Base-by-base conservation (phyloP, 2,888 invertebrate species). In the Laspeyria flexula region DNA sequence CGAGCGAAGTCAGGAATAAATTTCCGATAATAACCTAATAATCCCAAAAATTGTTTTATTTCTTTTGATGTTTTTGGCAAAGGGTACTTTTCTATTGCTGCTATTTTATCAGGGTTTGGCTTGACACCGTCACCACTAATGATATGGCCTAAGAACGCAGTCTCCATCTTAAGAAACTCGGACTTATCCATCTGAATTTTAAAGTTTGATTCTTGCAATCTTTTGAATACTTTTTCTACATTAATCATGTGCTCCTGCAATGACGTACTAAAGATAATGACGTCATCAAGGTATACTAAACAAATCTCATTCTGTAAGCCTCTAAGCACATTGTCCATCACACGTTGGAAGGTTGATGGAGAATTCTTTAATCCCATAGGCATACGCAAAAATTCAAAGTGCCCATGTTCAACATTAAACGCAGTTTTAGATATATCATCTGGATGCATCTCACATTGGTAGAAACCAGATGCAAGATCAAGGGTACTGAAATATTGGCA, bases 1-100 rank as follows among this genome's bases (percentile, higher is more conserved):
- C 45, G 43, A 0, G 71, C 67, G 42, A 71, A 71, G 23, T 74
- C 66, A 0, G 65, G 65, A 3, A 75, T 69, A 41, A 73, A 77
- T 35, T 64, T 64, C 3, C 70, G 34, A 29, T 71, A 72, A 27
- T 73, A 75, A 10, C 72, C 72, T 0, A 73, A 4, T 3, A 77
- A 42, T 1, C 73, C 74, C 12, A 73, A 34, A 41, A 74, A 71
- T 12, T 15, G 39, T 53, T 69, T 71, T 0, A 74, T 71, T 47
- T 71, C 63, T 13, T 43, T 73, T 0, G 52, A 12, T 0, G 66
- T 33, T 33, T n/a, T 37, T 10, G 37, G 37, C 11, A 37, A 15
- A 9, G 37, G 37, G 6, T 37, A 37, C 1, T 37, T 37, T 12
- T 37, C n/a, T 11, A 37, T 11, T 1, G 18, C 37, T 1, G 7